Evolutionary conservation across 1,140 invertebrate genomes (phyloP).

Genomic region (Aphis gossypii): DNA sequence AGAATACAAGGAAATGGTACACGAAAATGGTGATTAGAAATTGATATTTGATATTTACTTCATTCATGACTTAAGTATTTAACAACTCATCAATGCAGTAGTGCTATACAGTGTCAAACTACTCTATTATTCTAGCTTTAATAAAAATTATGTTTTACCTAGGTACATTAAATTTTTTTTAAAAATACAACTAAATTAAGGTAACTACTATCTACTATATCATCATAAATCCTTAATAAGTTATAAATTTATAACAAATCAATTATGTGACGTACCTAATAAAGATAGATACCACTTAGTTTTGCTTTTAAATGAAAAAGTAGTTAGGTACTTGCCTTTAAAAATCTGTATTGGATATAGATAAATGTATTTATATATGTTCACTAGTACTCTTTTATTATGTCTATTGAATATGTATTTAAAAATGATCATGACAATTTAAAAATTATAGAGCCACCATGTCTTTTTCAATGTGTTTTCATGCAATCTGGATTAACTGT

Average conservation of each 20-base stretch:
- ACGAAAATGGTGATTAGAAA: conserved; percentile 30
- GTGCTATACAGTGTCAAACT: not conserved
- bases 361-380: not conserved
- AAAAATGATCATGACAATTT: not conserved
- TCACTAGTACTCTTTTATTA: not conserved
- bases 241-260: not conserved
- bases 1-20: conserved; percentile 41
- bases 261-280: not conserved
- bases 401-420: not conserved
- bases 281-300: not conserved
- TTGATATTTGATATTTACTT: not conserved
- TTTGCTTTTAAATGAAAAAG: not conserved
- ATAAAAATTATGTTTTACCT: not conserved
- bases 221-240: too few relatives aligned
- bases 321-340: not conserved
- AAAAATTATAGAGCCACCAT: conserved; percentile 19
- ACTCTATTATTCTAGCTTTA: not conserved
- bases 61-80: not conserved
- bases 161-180: too few relatives aligned
- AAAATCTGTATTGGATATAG: not conserved
- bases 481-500: conserved; percentile 34
- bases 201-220: not conserved
- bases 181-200: not conserved
- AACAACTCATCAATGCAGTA: not conserved
- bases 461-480: conserved; percentile 53